phyloP scores from a whole-genome alignment of 2,113 vertebrate genomes.

The Seriola rivoliana region DNA sequence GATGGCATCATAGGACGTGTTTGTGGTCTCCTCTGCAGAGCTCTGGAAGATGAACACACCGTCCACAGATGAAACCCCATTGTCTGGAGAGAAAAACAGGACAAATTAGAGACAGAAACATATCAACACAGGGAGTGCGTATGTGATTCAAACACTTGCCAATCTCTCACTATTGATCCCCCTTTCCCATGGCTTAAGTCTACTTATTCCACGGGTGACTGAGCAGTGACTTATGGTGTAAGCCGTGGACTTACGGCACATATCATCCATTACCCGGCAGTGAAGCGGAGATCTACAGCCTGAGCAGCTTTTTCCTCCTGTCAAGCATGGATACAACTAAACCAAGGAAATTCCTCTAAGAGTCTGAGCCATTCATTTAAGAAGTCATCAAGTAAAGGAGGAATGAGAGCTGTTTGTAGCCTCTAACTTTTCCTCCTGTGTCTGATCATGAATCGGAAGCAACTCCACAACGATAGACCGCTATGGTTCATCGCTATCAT shows the following conservation, averaged over 20 bases:
- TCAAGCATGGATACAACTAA: neutral
- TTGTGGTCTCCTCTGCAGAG: conserved; percentile 86
- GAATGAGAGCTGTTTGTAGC: neutral
- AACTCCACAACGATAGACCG: neutral
- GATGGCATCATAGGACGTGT: conserved; percentile 92
- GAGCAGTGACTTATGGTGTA: conserved; percentile 60
- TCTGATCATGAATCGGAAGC: neutral
- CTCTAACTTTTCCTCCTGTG: too few relatives aligned
- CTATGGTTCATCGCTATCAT: neutral
- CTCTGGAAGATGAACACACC: conserved; percentile 95
- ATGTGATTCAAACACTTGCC: conserved; percentile 39
- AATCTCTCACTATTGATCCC: conserved; percentile 62
- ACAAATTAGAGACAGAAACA: conserved; percentile 35
- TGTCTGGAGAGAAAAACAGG: conserved; percentile 54
- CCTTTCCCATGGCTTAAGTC: conserved; percentile 46
- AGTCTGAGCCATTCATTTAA: neutral
- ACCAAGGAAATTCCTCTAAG: neutral
- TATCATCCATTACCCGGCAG: conserved; percentile 49
- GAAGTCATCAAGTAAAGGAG: neutral
- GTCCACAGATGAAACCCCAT: conserved; percentile 84
- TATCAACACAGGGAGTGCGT: conserved; percentile 32
- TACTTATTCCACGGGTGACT: conserved; percentile 57
- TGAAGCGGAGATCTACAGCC: conserved; percentile 27
- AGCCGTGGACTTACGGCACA: conserved; percentile 43
- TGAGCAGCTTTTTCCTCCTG: conserved; percentile 28